Evolutionary conservation across 2,888 invertebrate species (phyloP).

Genomic region (Acrobasis suavella): DNA sequence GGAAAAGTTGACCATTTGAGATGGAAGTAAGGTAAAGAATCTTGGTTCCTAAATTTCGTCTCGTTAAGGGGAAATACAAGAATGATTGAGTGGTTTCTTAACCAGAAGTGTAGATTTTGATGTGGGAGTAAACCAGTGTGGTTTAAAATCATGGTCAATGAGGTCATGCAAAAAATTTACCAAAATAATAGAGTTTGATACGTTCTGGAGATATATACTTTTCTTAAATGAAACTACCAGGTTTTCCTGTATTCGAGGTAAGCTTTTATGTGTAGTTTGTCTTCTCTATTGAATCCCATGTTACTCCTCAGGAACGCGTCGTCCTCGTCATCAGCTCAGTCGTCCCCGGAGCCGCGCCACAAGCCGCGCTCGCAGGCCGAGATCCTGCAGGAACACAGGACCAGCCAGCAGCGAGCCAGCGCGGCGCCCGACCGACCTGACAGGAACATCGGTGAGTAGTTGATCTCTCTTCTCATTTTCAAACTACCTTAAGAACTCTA

Average conservation of each 20-base stretch:
- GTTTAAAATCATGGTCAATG: neutral
- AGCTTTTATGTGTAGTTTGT: no score
- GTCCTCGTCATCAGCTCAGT: slow-evolving; percentile 66
- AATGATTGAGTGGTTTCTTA: neutral
- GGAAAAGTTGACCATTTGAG: neutral
- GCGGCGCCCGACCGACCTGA: slow-evolving; percentile 48
- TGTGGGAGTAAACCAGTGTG: neutral
- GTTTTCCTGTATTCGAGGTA: no score
- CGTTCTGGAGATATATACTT: no score
- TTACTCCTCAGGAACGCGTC: slow-evolving; percentile 61
- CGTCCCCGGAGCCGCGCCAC: slow-evolving; percentile 62
- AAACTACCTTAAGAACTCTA: no score
- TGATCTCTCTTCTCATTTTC: neutral
- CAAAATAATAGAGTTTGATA: no score
- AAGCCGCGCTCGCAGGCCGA: slow-evolving; percentile 68
- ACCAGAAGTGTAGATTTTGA: neutral
- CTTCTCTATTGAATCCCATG: neutral
- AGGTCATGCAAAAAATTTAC: neutral
- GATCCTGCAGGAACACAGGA: slow-evolving; percentile 68
- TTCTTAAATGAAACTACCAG: no score
- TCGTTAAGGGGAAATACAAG: neutral
- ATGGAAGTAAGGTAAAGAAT: neutral
- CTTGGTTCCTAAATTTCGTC: neutral
- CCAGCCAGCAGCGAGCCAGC: slow-evolving; percentile 42
- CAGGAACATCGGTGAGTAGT: slow-evolving; percentile 54